Base-by-base conservation (phyloP, 2,888 invertebrate species). In the Euproctis similis region DNA sequence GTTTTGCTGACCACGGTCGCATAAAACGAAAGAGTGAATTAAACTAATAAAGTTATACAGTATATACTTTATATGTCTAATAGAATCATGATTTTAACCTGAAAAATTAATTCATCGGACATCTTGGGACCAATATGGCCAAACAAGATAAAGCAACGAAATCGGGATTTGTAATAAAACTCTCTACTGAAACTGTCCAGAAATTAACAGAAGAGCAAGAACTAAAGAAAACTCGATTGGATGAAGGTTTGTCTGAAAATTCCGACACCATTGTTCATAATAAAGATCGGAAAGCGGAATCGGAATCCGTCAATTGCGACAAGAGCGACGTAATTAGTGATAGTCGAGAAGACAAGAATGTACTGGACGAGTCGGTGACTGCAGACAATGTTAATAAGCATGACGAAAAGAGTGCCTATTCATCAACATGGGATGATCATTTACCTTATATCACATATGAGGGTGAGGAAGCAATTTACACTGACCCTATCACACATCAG, bases 381-480 rank as follows among this genome's bases (percentile, higher is more conserved):
- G 7, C 23, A 26, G 32, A 30, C 12, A 10, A 12, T 26, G 30
- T 28, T 12, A 31, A 10, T 12, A 24, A 25, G 13, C 6, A 11
- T 8, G 9, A 12, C 3, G 30, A 19, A 8, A 28, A 26, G 6
- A 39, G 33, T n/a, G 27, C 24, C n/a, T 13, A 36, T 21, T 16
- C 31, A 4, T 29, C 51, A 9, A 42, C 58, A 24, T 81, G 77
- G 72, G 78, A 74, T 36, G 74, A 73, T 21, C 85, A 88, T 57
- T 76, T 86, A 10, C 76, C 89, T 45, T 86, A 91, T 69, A 84
- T 92, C 11, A 88, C 88, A 13, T 93, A 93, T 56, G 89, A 90
- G 62, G 90, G 88, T 16, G 89, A 89, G 33, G 70, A 85, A 37
- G 92, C 92, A 12, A 85, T 92, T 42, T 93, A 93, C 48, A 92